Evolutionary conservation across 2,797 vertebrate species (phyloP).

Genomic region (Muraenolepis orangiensis): DNA sequence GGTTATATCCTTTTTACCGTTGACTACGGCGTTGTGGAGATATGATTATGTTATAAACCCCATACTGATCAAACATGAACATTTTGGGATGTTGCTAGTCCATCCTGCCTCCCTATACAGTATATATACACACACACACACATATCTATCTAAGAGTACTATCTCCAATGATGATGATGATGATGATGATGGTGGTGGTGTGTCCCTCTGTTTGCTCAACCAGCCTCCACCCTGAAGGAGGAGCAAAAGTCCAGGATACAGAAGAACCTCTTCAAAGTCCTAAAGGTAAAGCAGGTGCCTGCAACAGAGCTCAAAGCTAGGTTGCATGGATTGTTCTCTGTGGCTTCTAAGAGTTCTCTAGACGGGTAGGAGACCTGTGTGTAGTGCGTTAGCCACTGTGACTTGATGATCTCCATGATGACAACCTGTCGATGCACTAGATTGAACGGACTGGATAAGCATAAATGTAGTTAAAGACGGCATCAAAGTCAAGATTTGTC

Average conservation of each 20-base stretch:
- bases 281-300: constrained; percentile 57
- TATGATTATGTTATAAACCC: background rate
- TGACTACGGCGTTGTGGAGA: background rate
- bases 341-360: no score
- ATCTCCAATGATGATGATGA: background rate
- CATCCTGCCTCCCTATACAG: background rate
- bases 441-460: no score
- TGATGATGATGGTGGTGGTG: background rate
- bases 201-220: constrained; percentile 1
- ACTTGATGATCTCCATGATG: no score
- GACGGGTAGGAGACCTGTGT: no score
- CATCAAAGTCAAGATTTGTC: background rate
- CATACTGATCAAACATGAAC: background rate
- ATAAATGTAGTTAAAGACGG: background rate
- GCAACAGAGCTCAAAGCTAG: background rate
- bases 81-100: background rate
- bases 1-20: no score
- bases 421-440: no score
- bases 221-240: constrained; percentile 85
- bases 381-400: no score
- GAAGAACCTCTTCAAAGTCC: constrained; percentile 86
- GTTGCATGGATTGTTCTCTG: background rate
- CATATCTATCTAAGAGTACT: background rate
- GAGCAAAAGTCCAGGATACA: constrained; percentile 88
- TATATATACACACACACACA: background rate